Conservation (phyloP, 2,888 invertebrate genomes). For the Microdon myrmicae region DNA sequence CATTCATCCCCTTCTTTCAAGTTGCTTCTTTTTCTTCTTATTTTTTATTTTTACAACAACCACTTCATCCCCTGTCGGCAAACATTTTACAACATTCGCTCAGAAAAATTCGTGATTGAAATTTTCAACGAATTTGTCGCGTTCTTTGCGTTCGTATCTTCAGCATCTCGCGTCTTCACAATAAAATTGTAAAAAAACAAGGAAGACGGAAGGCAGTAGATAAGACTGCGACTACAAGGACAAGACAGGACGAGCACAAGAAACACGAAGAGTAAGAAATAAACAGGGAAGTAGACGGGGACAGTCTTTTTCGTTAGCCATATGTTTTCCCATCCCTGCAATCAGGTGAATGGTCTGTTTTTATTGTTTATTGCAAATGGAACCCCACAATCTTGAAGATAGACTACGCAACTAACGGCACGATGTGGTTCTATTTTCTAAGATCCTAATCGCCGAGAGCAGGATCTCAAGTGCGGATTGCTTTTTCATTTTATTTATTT, state of each 20-base stretch:
- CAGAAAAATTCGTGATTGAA: slow-evolving; percentile 50
- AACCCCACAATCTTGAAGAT: too few relatives aligned
- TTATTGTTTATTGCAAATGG: slow-evolving; percentile 44
- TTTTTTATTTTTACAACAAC: too few relatives aligned
- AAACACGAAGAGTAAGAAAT: too few relatives aligned
- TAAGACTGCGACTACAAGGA: too few relatives aligned
- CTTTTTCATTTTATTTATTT: slow-evolving; percentile 30
- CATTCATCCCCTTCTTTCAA: slow-evolving; percentile 1
- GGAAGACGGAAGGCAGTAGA: too few relatives aligned
- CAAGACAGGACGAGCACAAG: too few relatives aligned
- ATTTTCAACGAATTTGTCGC: slow-evolving; percentile 50
- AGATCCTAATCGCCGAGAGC: too few relatives aligned
- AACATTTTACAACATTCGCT: slow-evolving; percentile 40
- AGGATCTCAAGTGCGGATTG: too few relatives aligned
- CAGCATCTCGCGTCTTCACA: neutral
- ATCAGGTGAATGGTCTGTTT: slow-evolving; percentile 12
- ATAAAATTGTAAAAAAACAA: slow-evolving; percentile 14
- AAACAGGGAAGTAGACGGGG: slow-evolving; percentile 7
- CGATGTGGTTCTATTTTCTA: too few relatives aligned
- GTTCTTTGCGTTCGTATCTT: slow-evolving; percentile 4
- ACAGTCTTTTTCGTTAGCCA: slow-evolving; percentile 6
- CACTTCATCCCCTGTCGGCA: neutral
- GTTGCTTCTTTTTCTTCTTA: too few relatives aligned
- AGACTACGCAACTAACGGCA: slow-evolving; percentile 5
- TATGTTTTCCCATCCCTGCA: slow-evolving; percentile 4